These are phyloP conservation scores for Anoplolepis gracilipes DNA, from an alignment of 1,140 invertebrate genomes.

Conservation along the genomic window DNA sequence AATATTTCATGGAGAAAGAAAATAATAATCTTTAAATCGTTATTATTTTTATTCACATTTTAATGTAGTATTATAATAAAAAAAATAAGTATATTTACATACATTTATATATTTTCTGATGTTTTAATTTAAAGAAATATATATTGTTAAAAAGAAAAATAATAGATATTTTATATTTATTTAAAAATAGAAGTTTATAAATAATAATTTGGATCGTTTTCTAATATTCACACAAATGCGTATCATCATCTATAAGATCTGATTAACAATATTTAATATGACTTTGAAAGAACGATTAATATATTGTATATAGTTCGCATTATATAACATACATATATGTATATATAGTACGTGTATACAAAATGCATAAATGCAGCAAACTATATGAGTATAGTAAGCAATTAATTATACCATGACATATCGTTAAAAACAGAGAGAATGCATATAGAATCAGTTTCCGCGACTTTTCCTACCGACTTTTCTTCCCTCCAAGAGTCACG, in stretches of 20 bases:
- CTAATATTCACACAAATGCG: background rate
- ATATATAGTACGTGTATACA: no score
- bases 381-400: background rate
- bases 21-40: background rate
- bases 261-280: background rate
- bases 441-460: conserved; percentile 45
- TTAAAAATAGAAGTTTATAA: background rate
- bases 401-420: conserved; percentile 44
- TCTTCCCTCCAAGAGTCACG: conserved; percentile 3
- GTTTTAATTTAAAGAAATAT: background rate
- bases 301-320: no score
- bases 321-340: no score
- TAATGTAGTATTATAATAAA: background rate
- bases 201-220: background rate
- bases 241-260: background rate
- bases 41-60: background rate
- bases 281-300: conserved; percentile 19
- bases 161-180: background rate
- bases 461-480: conserved; percentile 34
- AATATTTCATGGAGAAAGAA: background rate
- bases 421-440: conserved; percentile 30
- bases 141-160: background rate
- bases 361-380: background rate
- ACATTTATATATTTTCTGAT: no score
- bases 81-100: background rate